Base-by-base conservation (phyloP, 2,888 invertebrate genomes). In the Arrhopalites spinosus region DNA sequence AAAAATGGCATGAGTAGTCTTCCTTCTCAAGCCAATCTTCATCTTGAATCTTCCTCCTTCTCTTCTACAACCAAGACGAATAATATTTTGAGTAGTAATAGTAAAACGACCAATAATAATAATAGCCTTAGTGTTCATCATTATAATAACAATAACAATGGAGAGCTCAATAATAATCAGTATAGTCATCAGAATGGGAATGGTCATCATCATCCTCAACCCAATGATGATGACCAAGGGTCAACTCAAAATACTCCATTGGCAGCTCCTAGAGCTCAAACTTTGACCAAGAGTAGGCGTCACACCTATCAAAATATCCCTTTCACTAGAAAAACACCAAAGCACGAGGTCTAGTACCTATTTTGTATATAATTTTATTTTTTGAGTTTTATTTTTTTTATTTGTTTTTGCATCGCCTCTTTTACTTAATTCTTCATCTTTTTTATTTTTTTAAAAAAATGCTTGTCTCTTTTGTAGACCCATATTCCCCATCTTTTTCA, bases 231-330 rank as follows among this genome's bases (percentile, higher is more conserved):
- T 5, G 36, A 59, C 53, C 45, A 63, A 63, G 63, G 25, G 17
- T 20, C 53, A 53, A 53, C 23, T 20, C n/a, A 63, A 20, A 43
- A 66, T 2, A 66, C 73, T 11, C 83, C 83, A 15, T 68, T 80
- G 17, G 79, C 83, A 63, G 83, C 83, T 69, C 83, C 83, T 1
- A 47, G 83, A 67, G 79, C 79, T 70, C 81, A 80, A 72, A 81
- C 81, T 3, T 72, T 82, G 66, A 81, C 77, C 77, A 80, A 81
- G 59, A 78, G 80, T 5, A 23, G 75, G 11, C 79, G 83, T 80
- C 88, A 88, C 82, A 87, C 87, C 47, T 88, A 88, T 82, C 88
- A 88, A 84, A 88, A 88, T 83, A 87, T 88, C 76, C 88, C 88
- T 70, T 84, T 86, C 75, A 87, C 87, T 72, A 85, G 87, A 81